These are phyloP conservation scores for Gymnobelideus leadbeateri DNA, from an alignment of 2,113 vertebrate species.

Conservation along the genomic window DNA sequence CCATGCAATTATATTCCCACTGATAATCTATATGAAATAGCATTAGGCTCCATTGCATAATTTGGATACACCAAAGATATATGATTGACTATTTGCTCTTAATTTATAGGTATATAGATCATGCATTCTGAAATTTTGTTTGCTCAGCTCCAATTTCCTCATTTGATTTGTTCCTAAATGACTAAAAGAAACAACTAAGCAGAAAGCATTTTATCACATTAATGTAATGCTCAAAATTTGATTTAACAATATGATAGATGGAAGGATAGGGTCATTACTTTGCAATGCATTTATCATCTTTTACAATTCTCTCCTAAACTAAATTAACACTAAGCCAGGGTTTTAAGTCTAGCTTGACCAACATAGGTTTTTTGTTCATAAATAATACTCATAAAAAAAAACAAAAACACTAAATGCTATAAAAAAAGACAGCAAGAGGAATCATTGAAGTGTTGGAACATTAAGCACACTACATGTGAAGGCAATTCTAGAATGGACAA, in stretches of 20 bases:
- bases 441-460: constrained; percentile 44
- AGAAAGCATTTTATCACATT: constrained; percentile 73
- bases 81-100: constrained; percentile 32
- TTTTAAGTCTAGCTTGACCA: constrained; percentile 64
- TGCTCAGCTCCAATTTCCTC: constrained; percentile 25
- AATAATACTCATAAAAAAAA: constrained; percentile 49
- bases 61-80: constrained; percentile 32
- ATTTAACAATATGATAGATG: constrained; percentile 78
- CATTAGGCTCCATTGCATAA: constrained; percentile 7
- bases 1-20: neutral
- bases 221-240: constrained; percentile 70
- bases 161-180: constrained; percentile 64
- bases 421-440: constrained; percentile 57
- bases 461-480: constrained; percentile 68
- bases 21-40: neutral
- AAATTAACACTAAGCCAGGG: constrained; percentile 74
- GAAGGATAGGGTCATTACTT: constrained; percentile 72
- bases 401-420: constrained; percentile 64
- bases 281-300: constrained; percentile 76
- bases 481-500: constrained; percentile 47
- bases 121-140: constrained; percentile 63
- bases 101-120: constrained; percentile 64
- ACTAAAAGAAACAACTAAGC: constrained; percentile 64
- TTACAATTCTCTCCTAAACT: constrained; percentile 64
- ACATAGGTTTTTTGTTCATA: constrained; percentile 68